Percentiles rank a stretch among this genome's conserved stretches.
phyloP scores from a whole-genome alignment of 2,888 invertebrate species.

The Drosophila kokeensis region DNA sequence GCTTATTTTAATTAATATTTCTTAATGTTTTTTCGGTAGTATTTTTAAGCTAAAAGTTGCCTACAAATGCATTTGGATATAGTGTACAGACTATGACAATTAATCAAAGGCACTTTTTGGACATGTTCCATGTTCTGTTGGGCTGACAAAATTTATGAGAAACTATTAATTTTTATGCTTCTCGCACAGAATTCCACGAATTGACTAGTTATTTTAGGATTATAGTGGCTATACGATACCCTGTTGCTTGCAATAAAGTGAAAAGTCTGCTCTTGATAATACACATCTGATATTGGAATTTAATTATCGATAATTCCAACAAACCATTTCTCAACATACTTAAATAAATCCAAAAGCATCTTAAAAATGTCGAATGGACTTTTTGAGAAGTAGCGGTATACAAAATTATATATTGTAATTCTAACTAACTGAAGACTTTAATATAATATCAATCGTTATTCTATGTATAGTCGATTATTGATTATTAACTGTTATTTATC shows the following conservation, averaged over 20 bases:
- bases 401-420: neutral
- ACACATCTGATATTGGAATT: too few relatives aligned
- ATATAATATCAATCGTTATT: neutral
- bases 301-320: neutral
- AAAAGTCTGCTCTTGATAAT: neutral
- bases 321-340: neutral
- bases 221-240: conserved; percentile 11
- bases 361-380: neutral
- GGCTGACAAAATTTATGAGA: conserved; percentile 58
- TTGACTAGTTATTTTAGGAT: conserved; percentile 18
- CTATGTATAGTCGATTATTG: neutral
- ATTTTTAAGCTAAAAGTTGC: conserved; percentile 42
- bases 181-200: conserved; percentile 52
- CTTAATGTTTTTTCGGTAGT: conserved; percentile 3
- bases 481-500: neutral
- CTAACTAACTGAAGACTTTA: neutral
- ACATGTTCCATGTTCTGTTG: conserved; percentile 48
- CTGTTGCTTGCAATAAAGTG: neutral
- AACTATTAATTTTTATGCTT: conserved; percentile 62
- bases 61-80: conserved; percentile 39
- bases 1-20: conserved; percentile 45
- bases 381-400: neutral
- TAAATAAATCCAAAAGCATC: neutral
- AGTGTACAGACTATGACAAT: conserved; percentile 32
- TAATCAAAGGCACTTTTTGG: conserved; percentile 56